These are phyloP conservation scores for Micronisus gabar DNA, from an alignment of 2,113 vertebrate species.

Conservation along the genomic window DNA sequence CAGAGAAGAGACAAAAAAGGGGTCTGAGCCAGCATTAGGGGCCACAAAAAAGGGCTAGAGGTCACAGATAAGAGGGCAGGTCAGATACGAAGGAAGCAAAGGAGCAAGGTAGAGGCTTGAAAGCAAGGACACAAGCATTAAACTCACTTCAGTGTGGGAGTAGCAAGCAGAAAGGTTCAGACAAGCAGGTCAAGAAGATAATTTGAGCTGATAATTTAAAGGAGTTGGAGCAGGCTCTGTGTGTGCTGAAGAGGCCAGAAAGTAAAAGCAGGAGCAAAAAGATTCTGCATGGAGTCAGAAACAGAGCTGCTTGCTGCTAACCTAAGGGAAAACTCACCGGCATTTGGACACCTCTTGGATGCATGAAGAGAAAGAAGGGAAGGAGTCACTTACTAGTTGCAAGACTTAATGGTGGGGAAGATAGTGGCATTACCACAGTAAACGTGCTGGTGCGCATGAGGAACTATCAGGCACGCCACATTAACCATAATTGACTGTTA, in stretches of 20 bases:
- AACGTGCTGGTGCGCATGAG: fast-evolving
- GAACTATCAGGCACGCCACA: background rate
- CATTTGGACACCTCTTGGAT: background rate
- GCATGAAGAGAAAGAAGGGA: background rate
- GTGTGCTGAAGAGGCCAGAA: background rate
- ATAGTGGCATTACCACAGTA: background rate
- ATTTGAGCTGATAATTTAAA: background rate
- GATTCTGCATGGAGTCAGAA: background rate
- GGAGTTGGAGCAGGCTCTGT: background rate
- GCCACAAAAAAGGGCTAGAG: background rate
- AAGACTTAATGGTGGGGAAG: background rate
- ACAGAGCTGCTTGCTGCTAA: background rate
- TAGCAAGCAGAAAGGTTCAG: background rate
- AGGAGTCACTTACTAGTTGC: background rate
- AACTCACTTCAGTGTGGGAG: background rate
- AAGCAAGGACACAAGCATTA: background rate
- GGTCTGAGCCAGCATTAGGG: background rate
- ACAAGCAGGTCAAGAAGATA: background rate
- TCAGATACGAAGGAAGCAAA: background rate
- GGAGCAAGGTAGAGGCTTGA: background rate
- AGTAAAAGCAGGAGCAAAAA: background rate
- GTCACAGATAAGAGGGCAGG: background rate
- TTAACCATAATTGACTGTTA: too few relatives aligned
- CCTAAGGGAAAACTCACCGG: background rate
- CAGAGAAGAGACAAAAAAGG: background rate